Conservation (phyloP, 2,888 invertebrate genomes). For the Drosophila meridionalis region DNA sequence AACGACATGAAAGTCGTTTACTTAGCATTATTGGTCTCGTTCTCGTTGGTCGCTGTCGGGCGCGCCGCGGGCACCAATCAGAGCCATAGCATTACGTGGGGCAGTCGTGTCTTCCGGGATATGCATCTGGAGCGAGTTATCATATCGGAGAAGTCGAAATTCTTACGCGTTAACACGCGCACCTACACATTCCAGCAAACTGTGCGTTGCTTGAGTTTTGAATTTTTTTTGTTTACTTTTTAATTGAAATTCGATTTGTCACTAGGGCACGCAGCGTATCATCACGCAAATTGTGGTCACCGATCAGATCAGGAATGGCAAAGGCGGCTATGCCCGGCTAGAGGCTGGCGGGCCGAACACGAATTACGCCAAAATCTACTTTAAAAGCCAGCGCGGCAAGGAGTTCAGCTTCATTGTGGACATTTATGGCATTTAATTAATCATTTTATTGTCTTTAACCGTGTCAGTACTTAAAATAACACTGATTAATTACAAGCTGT, state of each 20-base stretch:
- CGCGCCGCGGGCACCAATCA: conserved; percentile 31
- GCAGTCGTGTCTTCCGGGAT: conserved; percentile 58
- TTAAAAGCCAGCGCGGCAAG: conserved; percentile 85
- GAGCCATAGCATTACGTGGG: conserved; percentile 70
- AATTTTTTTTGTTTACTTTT: neutral
- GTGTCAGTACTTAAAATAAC: conserved; percentile 5
- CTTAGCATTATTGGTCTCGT: conserved; percentile 27
- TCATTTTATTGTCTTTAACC: neutral
- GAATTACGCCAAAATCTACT: conserved; percentile 81
- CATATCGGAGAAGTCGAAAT: conserved; percentile 57
- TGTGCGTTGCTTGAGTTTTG: conserved; percentile 24
- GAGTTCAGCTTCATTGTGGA: conserved; percentile 85
- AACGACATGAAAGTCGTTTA: conserved; percentile 55
- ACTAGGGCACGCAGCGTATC: conserved; percentile 23
- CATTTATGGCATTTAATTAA: conserved; percentile 81
- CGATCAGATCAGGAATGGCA: conserved; percentile 85
- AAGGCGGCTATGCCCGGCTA: conserved; percentile 85
- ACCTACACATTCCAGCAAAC: conserved; percentile 57
- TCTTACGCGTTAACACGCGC: conserved; percentile 58
- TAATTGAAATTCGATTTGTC: neutral
- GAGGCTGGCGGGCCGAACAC: conserved; percentile 84
- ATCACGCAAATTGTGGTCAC: conserved; percentile 84
- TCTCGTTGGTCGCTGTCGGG: conserved; percentile 18
- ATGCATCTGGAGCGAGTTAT: conserved; percentile 59
- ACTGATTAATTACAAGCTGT: conserved; percentile 49